phyloP scores from a whole-genome alignment of 2,113 vertebrate genomes.

The Columbina picui region DNA sequence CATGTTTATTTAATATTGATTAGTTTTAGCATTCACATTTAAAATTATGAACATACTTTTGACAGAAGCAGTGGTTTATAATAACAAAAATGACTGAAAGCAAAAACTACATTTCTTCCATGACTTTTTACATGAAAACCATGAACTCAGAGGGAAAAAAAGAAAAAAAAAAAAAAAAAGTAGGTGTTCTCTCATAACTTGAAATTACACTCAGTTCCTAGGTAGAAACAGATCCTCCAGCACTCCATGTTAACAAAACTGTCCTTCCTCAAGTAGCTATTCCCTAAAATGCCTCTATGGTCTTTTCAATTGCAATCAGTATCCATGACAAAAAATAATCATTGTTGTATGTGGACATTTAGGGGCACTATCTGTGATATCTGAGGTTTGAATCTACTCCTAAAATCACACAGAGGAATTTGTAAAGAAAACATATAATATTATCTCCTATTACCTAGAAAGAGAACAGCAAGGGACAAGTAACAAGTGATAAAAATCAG shows the following conservation, averaged over 20 bases:
- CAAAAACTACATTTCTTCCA: background rate
- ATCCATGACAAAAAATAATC: background rate
- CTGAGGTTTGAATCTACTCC: background rate
- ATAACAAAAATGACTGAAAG: background rate
- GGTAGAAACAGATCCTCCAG: background rate
- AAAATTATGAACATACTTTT: background rate
- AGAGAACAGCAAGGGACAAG: background rate
- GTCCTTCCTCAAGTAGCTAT: background rate
- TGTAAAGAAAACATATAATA: background rate
- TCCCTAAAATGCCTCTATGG: background rate
- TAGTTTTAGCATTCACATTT: constrained; percentile 16
- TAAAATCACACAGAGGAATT: background rate
- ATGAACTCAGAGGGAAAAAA: background rate
- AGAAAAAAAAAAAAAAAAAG: too few species aligned
- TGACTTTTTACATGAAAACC: background rate
- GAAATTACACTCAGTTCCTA: constrained; percentile 12
- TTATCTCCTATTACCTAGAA: background rate
- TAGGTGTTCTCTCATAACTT: background rate
- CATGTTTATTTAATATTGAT: constrained; percentile 58
- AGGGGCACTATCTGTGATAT: background rate
- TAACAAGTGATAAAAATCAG: background rate
- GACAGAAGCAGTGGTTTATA: background rate
- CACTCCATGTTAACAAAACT: background rate
- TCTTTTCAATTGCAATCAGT: background rate
- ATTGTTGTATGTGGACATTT: background rate